Percentiles rank a stretch among this genome's conserved stretches.
Evolutionary conservation across 2,797 vertebrate species (phyloP).

Genomic region (Clarias pachynema): DNA sequence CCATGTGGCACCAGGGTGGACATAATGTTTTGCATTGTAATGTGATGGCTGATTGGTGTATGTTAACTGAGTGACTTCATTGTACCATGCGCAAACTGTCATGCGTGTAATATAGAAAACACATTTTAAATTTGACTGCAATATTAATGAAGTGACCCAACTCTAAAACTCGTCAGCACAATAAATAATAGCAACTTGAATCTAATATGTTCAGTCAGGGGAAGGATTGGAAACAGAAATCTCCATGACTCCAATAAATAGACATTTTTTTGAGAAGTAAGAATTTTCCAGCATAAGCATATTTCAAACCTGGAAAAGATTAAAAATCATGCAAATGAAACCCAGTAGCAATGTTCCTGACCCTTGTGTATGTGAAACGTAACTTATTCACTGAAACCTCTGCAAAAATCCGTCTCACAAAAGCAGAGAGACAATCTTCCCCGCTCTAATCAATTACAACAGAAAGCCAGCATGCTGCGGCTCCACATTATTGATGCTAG

Average conservation of each 20-base stretch:
- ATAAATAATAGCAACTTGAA: background rate
- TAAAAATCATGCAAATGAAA: background rate
- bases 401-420: background rate
- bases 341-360: background rate
- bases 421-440: slow-evolving; percentile 2
- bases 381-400: background rate
- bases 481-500: slow-evolving; percentile 6
- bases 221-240: background rate
- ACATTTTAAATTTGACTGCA: no score
- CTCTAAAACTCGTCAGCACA: background rate
- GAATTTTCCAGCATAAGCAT: background rate
- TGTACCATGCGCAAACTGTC: no score
- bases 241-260: background rate
- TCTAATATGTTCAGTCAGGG: background rate
- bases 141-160: no score
- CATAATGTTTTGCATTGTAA: no score
- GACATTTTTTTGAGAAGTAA: no score
- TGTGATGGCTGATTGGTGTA: no score
- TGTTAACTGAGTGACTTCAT: no score
- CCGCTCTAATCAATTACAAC: slow-evolving; percentile 6
- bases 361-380: background rate
- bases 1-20: no score
- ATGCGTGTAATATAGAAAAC: no score
- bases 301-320: background rate
- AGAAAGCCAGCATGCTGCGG: background rate